Evolutionary conservation across 2,797 vertebrate species (phyloP).

Genomic region (Gallinago solitaria): DNA sequence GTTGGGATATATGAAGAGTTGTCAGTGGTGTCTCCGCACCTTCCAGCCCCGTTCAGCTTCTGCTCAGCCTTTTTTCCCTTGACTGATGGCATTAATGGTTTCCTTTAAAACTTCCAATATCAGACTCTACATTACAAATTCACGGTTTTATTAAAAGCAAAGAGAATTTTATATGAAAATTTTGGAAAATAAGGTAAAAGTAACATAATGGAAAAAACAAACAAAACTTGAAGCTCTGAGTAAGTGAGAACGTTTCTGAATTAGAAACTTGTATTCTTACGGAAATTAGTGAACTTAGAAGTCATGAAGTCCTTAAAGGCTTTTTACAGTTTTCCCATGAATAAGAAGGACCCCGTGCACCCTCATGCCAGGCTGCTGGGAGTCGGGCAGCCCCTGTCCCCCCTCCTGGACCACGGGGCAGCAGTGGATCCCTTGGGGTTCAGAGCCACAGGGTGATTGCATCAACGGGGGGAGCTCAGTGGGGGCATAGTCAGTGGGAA

Average conservation of each 20-base stretch:
- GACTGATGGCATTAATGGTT: background rate
- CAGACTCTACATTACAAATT: background rate
- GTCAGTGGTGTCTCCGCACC: background rate
- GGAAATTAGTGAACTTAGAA: background rate
- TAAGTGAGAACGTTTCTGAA: background rate
- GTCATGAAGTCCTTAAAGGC: background rate
- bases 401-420: background rate
- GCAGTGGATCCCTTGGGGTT: background rate
- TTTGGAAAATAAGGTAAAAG: background rate
- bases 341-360: accelerated
- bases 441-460: background rate
- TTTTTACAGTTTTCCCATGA: background rate
- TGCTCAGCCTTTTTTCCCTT: background rate
- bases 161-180: background rate
- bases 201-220: background rate
- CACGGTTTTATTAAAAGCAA: background rate
- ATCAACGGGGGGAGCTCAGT: background rate
- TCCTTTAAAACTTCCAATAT: background rate
- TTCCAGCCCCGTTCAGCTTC: background rate
- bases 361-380: too few relatives aligned
- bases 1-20: accelerated
- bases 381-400: accelerated
- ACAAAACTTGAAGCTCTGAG: background rate
- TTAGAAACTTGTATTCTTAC: background rate
- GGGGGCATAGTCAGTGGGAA: background rate